Evolutionary conservation across 2,888 invertebrate genomes (phyloP), one percentile per base, ranked within the genome.

Genomic region (Tenthredo livida): DNA sequence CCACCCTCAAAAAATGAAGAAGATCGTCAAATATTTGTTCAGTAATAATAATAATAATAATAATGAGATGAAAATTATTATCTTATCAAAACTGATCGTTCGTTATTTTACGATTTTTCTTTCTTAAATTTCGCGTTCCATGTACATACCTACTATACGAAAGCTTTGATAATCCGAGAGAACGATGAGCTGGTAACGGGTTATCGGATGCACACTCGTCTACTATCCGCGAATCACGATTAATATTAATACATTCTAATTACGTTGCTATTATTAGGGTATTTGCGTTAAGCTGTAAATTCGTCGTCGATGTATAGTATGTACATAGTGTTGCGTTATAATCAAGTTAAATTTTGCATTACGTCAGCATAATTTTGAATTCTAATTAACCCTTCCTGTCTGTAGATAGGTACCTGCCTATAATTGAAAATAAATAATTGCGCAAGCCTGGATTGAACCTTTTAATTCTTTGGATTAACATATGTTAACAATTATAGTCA

Each of bases 171-270:
- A 9, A 37, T 15, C 70, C 37, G 70, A 70, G 17, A 70, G 12
- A 47, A 47, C 4, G 61, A 61, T 61, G 12, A 61, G 61, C 25
- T 21, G 25, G 17, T n/a, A 70, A 37, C 70, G 21, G 70, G 37
- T 70, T 70, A 70, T 70, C 70, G 70, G 37, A 29, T 50, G 78
- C 78, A 78, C 21, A 78, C 29, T 78, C 54, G 78, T n/a, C n/a
- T n/a, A 54, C 54, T 78, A 78, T 78, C 78, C 58, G 58, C 33
- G 33, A 77, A 77, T 77, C 77, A 33, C 54, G 78, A 78, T 78
- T 54, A 78, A 78, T 78, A 78, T 78, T 78, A 78, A 78, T 78
- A 54, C 78, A 78, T 78, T 78, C 78, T 78, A 78, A 78, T 78
- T 78, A 78, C 29, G 78, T 78, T 78, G 78, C 54, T 54, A 78